These are phyloP conservation scores for Pristiophorus japonicus DNA, from an alignment of 2,113 vertebrate genomes.

Conservation along the genomic window DNA sequence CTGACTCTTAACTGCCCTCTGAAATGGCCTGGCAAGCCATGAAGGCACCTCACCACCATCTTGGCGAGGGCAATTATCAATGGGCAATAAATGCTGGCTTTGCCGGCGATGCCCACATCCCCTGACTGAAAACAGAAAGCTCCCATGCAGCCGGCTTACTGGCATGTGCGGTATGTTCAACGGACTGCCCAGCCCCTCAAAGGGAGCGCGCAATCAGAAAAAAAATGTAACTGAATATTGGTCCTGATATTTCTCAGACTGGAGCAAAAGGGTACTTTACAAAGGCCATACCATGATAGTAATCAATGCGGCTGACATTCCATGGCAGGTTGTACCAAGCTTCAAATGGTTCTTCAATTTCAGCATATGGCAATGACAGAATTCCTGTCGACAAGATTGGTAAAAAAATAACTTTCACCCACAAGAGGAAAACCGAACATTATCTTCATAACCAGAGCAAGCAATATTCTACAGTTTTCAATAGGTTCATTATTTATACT, in stretches of 20 bases:
- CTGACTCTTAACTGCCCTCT: too few species aligned
- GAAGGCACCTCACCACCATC: too few species aligned
- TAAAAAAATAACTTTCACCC: neutral
- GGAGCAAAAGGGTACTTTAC: neutral
- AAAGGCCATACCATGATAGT: slow-evolving; percentile 54
- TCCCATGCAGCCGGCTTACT: too few species aligned
- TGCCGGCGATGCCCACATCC: too few species aligned
- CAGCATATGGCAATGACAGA: slow-evolving; percentile 67
- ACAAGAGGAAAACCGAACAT: neutral
- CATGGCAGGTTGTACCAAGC: slow-evolving; percentile 64
- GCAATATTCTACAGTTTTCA: neutral
- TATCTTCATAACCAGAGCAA: neutral
- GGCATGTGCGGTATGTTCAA: too few species aligned
- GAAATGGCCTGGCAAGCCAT: too few species aligned
- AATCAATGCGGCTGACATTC: slow-evolving; percentile 62
- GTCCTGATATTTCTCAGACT: neutral
- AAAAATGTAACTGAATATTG: too few species aligned
- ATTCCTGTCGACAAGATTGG: slow-evolving; percentile 44
- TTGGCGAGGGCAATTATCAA: too few species aligned
- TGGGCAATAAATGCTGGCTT: too few species aligned
- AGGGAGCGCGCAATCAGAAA: too few species aligned
- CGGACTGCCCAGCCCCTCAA: too few species aligned
- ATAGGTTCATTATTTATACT: neutral
- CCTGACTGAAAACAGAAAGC: too few species aligned
- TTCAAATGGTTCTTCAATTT: slow-evolving; percentile 75